Base-by-base conservation (phyloP, 1,140 invertebrate genomes). In the Monochamus saltuarius region DNA sequence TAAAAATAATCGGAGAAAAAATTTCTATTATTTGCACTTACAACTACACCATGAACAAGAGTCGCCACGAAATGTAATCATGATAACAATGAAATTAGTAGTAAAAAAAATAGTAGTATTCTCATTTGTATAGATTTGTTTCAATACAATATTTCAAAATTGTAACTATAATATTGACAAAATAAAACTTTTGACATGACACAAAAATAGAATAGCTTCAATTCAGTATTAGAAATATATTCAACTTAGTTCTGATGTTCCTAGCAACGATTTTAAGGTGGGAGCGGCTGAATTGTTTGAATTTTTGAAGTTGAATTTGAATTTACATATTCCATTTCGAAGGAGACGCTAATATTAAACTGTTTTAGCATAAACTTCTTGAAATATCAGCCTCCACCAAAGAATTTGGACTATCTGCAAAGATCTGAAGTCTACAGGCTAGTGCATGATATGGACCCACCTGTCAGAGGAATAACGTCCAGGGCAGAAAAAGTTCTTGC, bases 351-450 rank as follows among this genome's bases (percentile, higher is more conserved):
- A 39, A 10, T 6, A 42, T 42, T 42, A 42, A 42, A 13, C 4
- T 47, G 17, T 19, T 17, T 36, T 50, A 90, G 88, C 74, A 87
- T 90, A 34, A 89, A 90, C 78, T 89, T 89, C 69, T 83, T 88
- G 79, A 90, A 89, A 77, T 89, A 87, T 78, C 84, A 88, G 71
- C 88, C 89, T 72, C 87, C 88, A 16, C 81, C 84, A 19, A 80
- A 81, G 60, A 84, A 83, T 68, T 82, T 88, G 67, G 84, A 86
- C 62, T 85, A 89, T 73, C 77, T 89, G 62, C 84, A 89, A 77
- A 79, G 84, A 67, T 89, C 87, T 56, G 87, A 87, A 71, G 87
- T 89, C 37, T 89, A 85, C 74, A 87, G 87, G 73, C 79, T 89
- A 72, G 82, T 89, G 66, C 88, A 89, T 78, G 84, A 87, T 67